Evolutionary conservation across 1,140 invertebrate species (phyloP), one percentile per base, ranked within the genome.

Genomic region (Melanaphis sacchari): DNA sequence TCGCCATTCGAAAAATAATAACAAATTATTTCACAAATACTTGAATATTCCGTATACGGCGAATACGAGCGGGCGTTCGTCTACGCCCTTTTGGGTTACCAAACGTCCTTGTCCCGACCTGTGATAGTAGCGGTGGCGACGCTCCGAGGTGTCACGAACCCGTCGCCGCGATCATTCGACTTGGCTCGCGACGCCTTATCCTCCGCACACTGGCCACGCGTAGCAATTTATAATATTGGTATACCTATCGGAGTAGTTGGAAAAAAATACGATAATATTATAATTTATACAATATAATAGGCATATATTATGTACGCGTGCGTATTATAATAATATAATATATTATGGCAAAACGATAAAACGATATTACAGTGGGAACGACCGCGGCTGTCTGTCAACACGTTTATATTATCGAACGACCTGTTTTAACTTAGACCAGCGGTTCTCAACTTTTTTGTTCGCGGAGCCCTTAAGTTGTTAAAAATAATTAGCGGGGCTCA

Each of bases 71-170:
- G 52, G 26, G 46, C 38, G 36, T 90, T 87, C 36, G 91, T 92
- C n/a, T 21, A 93, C 91, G 91, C 91, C 91, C 91, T 85, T 93
- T 49, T n/a, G 81, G 91, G n/a, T 84, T 52, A 92, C 91, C 91
- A 38, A 84, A 85, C 91, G 91, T 93, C 91, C 91, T 93, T 93
- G 91, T 52, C 52, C 89, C 52, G 54, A 82, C 31, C 26, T 36
- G 40, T 22, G 38, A 52, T 59, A 91, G 91, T 6, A 2, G 31
- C 87, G 8, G 21, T 36, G 7, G 9, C 38, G 88, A 41, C 49
- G 89, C 89, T 90, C 11, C 89, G 26, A 90, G 89, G 89, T 66
- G 89, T 90, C 89, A 90, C 89, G 89, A 90, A 66, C 52, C 41
- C 85, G 85, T 87, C 85, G 85, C 41, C 85, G 41, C 11, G 26